Evolutionary conservation across 2,113 vertebrate genomes (phyloP).

Genomic region (Dasyurus viverrinus): DNA sequence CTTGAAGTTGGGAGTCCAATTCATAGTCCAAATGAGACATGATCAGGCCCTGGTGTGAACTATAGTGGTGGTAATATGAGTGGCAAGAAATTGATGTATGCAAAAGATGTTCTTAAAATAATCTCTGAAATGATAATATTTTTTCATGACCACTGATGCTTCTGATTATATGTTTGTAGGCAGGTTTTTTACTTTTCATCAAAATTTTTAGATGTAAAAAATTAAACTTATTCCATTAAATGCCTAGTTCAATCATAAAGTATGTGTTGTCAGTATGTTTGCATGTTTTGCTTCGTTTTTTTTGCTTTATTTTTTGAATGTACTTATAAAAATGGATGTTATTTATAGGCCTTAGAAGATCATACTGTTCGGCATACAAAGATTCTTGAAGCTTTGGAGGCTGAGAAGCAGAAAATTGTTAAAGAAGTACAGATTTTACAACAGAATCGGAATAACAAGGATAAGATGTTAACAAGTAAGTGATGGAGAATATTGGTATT

Average conservation of each 20-base stretch:
- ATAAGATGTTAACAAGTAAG: constrained; percentile 69
- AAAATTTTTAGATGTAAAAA: constrained; percentile 38
- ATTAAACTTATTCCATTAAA: constrained; percentile 18
- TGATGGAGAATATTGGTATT: not conserved
- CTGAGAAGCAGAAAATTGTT: constrained; percentile 93
- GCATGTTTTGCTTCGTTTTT: not conserved
- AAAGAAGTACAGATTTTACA: constrained; percentile 91
- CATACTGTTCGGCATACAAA: constrained; percentile 89
- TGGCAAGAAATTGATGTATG: not conserved
- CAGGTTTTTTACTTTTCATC: not conserved
- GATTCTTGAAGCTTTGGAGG: constrained; percentile 94
- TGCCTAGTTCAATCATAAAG: not conserved
- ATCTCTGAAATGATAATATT: not conserved
- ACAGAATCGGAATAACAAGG: constrained; percentile 79
- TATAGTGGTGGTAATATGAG: not conserved
- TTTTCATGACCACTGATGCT: not conserved
- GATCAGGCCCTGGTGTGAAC: not conserved
- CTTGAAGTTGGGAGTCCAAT: not conserved
- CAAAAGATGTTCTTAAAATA: not conserved
- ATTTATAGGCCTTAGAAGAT: constrained; percentile 92
- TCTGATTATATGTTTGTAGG: not conserved
- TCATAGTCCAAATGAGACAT: not conserved
- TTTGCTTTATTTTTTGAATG: not conserved
- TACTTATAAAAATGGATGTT: not conserved
- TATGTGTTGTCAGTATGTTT: not conserved